These are phyloP conservation scores for Koerneria pararmatus DNA, from an alignment of 2,888 invertebrate genomes.

Conservation along the genomic window DNA sequence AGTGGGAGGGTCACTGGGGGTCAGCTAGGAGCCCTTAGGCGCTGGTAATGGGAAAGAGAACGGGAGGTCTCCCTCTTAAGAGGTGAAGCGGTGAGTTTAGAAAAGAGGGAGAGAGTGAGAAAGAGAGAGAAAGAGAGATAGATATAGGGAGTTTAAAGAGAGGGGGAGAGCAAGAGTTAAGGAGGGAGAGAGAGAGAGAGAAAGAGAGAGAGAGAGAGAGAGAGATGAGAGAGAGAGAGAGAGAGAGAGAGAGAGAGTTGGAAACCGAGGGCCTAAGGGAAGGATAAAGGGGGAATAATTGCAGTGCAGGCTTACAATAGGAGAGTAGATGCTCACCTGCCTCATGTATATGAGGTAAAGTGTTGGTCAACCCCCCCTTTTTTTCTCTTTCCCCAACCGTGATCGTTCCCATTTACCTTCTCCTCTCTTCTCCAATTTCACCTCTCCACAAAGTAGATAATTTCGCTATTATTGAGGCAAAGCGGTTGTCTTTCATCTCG, in stretches of 20 bases:
- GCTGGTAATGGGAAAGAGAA: not conserved
- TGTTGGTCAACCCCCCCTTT: too few species aligned
- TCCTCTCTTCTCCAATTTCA: too few species aligned
- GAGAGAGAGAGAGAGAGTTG: not conserved
- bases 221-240: constrained; percentile 10
- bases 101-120: not conserved
- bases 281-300: too few species aligned
- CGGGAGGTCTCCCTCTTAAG: not conserved
- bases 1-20: not conserved
- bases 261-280: not conserved
- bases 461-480: too few species aligned
- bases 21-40: constrained; percentile 7
- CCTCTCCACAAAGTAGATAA: too few species aligned
- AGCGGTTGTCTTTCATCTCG: too few species aligned
- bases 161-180: not conserved
- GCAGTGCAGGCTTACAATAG: too few species aligned
- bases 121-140: not conserved
- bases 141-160: not conserved
- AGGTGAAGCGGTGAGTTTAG: not conserved
- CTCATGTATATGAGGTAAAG: too few species aligned
- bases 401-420: too few species aligned
- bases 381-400: too few species aligned
- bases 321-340: too few species aligned
- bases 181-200: not conserved
- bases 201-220: constrained; percentile 17